Percentiles rank a stretch among this genome's conserved stretches.
Conservation (phyloP, 2,888 invertebrate genomes). For the Sylvicola cinctus region DNA sequence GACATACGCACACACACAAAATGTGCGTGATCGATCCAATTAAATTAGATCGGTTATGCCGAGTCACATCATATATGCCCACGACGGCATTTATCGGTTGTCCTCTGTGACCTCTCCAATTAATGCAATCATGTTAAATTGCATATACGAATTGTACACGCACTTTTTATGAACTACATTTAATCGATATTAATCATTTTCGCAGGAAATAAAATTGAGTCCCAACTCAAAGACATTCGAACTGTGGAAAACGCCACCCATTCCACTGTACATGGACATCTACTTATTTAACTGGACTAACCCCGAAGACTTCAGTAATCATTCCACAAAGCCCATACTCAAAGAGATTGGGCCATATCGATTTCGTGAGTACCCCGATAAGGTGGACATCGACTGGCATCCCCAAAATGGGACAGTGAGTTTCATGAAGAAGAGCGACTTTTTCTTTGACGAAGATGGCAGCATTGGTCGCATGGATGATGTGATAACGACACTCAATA, state of each 20-base stretch:
- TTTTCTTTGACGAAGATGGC: slow-evolving; percentile 42
- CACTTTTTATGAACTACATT: neutral
- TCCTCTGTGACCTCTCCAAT: no score
- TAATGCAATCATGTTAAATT: no score
- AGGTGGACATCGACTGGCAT: slow-evolving; percentile 53
- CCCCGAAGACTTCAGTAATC: slow-evolving; percentile 37
- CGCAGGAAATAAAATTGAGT: slow-evolving; percentile 39
- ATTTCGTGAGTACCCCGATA: slow-evolving; percentile 44
- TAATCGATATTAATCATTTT: slow-evolving; percentile 9
- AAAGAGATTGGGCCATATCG: slow-evolving; percentile 39
- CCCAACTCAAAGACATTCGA: slow-evolving; percentile 38
- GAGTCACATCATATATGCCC: neutral
- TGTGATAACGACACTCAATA: slow-evolving; percentile 50
- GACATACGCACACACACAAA: no score
- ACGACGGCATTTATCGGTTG: no score
- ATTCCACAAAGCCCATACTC: slow-evolving; percentile 32
- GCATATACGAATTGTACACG: neutral
- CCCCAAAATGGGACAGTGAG: slow-evolving; percentile 48
- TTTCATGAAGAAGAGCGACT: slow-evolving; percentile 43
- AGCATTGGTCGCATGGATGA: slow-evolving; percentile 52
- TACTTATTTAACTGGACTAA: slow-evolving; percentile 69
- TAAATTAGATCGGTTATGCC: no score
- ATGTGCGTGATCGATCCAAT: no score
- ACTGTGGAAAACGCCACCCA: slow-evolving; percentile 46
- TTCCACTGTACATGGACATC: slow-evolving; percentile 42